These are phyloP conservation scores for Corvus cornix DNA, from an alignment of 2,113 vertebrate genomes.

Conservation along the genomic window DNA sequence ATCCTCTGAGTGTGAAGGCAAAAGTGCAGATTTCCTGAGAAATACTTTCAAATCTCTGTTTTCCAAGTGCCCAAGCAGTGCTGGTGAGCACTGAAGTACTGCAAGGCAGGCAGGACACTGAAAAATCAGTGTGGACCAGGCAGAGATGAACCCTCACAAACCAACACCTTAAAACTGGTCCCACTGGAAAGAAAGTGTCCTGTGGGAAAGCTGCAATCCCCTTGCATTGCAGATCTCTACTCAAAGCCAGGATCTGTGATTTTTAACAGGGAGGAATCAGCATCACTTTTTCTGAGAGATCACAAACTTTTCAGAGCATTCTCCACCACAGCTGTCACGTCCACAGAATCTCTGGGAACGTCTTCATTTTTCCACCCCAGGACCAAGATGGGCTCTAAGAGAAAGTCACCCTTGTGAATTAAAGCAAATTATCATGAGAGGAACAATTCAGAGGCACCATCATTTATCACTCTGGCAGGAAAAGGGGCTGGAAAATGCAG, in stretches of 20 bases:
- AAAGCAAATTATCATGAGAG: background rate
- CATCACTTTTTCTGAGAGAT: background rate
- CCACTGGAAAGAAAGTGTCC: background rate
- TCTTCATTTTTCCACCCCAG: background rate
- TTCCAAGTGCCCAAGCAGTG: background rate
- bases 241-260: too few relatives aligned
- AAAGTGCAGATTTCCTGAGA: background rate
- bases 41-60: background rate
- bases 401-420: background rate
- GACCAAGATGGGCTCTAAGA: background rate
- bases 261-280: background rate
- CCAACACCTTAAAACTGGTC: fast-evolving
- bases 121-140: background rate
- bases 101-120: background rate
- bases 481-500: background rate
- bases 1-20: background rate
- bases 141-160: background rate
- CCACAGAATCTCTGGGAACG: background rate
- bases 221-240: background rate
- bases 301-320: background rate
- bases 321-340: background rate
- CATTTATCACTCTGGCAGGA: background rate
- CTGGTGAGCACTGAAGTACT: background rate
- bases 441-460: background rate
- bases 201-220: background rate